Percentiles rank a stretch among this genome's conserved stretches.
Conservation (phyloP, 2,797 vertebrate species). For the Pteronotus mesoamericanus region DNA sequence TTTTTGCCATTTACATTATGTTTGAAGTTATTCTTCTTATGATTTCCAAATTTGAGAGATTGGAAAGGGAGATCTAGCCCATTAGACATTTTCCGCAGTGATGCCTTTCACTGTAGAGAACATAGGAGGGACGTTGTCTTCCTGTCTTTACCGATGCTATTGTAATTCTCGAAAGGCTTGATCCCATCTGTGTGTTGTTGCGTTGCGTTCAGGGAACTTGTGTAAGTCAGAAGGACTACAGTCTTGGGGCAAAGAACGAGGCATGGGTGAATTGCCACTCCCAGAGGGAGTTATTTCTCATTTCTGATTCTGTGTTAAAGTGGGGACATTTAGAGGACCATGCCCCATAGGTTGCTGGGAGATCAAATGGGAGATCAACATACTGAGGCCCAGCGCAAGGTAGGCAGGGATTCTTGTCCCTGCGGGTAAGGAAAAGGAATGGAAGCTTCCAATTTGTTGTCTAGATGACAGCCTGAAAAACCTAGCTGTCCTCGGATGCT, state of each 20-base stretch:
- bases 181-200: not conserved
- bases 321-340: not conserved
- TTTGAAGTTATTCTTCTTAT: not conserved
- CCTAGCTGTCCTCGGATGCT: not conserved
- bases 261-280: not conserved
- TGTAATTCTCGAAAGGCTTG: not conserved
- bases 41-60: not conserved
- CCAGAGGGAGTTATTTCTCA: not conserved
- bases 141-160: not conserved
- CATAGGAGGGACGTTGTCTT: not conserved
- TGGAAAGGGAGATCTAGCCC: not conserved
- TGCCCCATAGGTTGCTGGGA: not conserved
- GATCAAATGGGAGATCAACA: not conserved
- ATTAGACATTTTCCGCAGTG: not conserved
- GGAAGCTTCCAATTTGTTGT: not conserved
- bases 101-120: not conserved
- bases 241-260: not conserved
- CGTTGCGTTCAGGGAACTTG: not conserved
- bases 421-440: not conserved
- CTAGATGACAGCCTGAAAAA: not conserved
- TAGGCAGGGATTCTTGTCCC: not conserved
- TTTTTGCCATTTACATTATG: not conserved
- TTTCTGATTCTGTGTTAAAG: not conserved
- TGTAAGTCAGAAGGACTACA: not conserved
- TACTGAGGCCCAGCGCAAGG: not conserved